Evolutionary conservation across 2,888 invertebrate genomes (phyloP).

Genomic region (Villa cingulata): DNA sequence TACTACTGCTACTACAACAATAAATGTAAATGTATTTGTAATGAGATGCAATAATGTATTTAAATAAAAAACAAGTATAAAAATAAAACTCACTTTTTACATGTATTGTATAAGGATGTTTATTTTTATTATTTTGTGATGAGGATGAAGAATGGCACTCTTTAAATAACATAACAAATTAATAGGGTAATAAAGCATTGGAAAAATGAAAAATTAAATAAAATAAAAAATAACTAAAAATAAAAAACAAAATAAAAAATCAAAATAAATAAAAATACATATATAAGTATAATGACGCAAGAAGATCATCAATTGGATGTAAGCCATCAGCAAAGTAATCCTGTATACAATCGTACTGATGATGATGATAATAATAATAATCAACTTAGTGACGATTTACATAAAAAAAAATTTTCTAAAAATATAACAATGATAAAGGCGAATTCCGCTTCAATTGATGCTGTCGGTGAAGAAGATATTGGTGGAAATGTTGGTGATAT

Average conservation of each 20-base stretch:
- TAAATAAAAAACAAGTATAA: too few relatives aligned
- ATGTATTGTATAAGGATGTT: too few relatives aligned
- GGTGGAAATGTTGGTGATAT: not conserved
- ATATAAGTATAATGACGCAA: conserved; percentile 11
- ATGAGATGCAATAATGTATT: too few relatives aligned
- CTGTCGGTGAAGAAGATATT: not conserved
- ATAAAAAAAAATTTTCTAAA: not conserved
- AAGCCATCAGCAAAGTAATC: conserved; percentile 10
- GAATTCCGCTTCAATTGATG: not conserved
- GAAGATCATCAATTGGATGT: conserved; percentile 11
- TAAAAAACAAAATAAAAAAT: conserved; percentile 4
- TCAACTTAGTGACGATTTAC: not conserved
- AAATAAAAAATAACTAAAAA: not conserved
- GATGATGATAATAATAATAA: conserved; percentile 12
- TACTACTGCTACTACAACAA: too few relatives aligned
- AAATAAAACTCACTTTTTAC: too few relatives aligned
- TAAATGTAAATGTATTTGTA: too few relatives aligned
- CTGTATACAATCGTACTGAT: conserved; percentile 10
- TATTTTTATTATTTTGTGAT: too few relatives aligned
- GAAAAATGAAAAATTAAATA: too few relatives aligned
- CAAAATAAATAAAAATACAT: not conserved
- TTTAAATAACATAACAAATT: too few relatives aligned
- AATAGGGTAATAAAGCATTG: too few relatives aligned
- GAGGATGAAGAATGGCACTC: too few relatives aligned
- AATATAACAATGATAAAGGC: not conserved